A percentile compares a stretch with the other conserved stretches of the same genome.
Conservation (phyloP, 2,888 invertebrate species). For the Tanypteryx hageni region DNA sequence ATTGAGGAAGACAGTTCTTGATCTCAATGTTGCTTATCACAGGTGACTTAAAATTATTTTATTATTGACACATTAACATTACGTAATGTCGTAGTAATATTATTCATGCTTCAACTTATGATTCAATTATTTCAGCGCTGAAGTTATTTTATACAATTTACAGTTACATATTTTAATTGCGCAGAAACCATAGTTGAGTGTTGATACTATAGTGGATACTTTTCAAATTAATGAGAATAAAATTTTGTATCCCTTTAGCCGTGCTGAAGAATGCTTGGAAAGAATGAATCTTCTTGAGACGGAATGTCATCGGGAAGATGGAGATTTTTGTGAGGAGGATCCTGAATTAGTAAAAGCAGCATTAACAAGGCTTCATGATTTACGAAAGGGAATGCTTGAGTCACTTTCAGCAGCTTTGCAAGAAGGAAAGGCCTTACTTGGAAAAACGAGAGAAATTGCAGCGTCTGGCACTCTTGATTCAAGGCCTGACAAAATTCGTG, state of each 20-base stretch:
- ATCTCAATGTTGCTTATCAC: constrained; percentile 88
- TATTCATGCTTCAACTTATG: not conserved
- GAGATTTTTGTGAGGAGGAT: constrained; percentile 71
- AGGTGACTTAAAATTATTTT: constrained; percentile 74
- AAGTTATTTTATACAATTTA: too few species aligned
- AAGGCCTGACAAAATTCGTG: constrained; percentile 80
- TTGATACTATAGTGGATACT: not conserved
- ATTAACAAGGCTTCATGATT: constrained; percentile 84
- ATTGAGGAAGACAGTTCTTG: constrained; percentile 85
- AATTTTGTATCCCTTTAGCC: constrained; percentile 73
- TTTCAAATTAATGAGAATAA: not conserved
- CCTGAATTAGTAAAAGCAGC: constrained; percentile 84
- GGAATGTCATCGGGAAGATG: constrained; percentile 77
- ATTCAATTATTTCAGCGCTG: too few species aligned
- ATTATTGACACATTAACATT: not conserved
- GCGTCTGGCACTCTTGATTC: constrained; percentile 86
- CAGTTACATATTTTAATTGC: too few species aligned
- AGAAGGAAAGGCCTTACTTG: constrained; percentile 86
- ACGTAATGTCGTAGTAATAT: not conserved
- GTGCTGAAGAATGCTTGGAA: constrained; percentile 83
- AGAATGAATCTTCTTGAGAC: constrained; percentile 83
- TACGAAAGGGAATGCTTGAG: constrained; percentile 84
- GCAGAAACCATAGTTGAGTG: too few species aligned
- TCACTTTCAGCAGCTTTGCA: constrained; percentile 88
- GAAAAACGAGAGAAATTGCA: constrained; percentile 85